Percentiles rank a stretch among this genome's conserved stretches.
phyloP scores from a whole-genome alignment of 1,140 invertebrate species.

The Drosophila erecta region DNA sequence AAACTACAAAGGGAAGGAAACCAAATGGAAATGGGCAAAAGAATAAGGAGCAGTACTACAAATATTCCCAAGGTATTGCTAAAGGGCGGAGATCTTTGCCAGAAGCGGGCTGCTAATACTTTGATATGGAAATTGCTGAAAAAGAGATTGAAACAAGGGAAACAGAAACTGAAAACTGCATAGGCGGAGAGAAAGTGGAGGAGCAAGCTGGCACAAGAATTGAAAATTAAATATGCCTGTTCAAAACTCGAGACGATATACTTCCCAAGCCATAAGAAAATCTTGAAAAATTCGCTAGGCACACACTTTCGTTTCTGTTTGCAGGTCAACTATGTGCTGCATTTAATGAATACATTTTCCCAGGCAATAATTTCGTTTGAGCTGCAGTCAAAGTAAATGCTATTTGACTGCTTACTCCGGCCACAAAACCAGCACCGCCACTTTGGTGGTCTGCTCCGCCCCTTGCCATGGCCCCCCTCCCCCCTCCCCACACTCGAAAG shows the following conservation, averaged over 20 bases:
- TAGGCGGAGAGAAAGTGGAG: background rate
- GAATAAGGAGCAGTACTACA: slow-evolving; percentile 7
- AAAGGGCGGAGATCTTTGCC: background rate
- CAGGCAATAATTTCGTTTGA: slow-evolving; percentile 29
- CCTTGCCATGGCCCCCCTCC: background rate
- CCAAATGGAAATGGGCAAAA: slow-evolving; percentile 2
- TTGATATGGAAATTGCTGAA: slow-evolving; percentile 66
- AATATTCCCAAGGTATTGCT: slow-evolving; percentile 35
- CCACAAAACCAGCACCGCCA: slow-evolving; percentile 39
- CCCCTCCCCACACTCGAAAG: background rate
- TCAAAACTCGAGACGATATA: no score
- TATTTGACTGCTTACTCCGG: slow-evolving; percentile 31
- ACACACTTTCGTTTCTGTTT: background rate
- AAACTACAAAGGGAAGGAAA: slow-evolving; percentile 57
- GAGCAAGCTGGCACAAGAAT: background rate
- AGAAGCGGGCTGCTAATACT: slow-evolving; percentile 33
- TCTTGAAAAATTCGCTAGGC: no score
- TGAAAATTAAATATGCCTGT: no score
- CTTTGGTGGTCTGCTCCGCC: slow-evolving; percentile 40
- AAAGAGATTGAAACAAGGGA: slow-evolving; percentile 6
- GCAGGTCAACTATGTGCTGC: background rate
- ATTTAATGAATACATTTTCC: slow-evolving; percentile 17
- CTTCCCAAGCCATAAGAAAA: no score
- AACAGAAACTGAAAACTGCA: slow-evolving; percentile 4
- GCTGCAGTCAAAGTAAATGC: slow-evolving; percentile 38